phyloP scores from a whole-genome alignment of 2,888 invertebrate species.

The Pseudococcus longispinus region DNA sequence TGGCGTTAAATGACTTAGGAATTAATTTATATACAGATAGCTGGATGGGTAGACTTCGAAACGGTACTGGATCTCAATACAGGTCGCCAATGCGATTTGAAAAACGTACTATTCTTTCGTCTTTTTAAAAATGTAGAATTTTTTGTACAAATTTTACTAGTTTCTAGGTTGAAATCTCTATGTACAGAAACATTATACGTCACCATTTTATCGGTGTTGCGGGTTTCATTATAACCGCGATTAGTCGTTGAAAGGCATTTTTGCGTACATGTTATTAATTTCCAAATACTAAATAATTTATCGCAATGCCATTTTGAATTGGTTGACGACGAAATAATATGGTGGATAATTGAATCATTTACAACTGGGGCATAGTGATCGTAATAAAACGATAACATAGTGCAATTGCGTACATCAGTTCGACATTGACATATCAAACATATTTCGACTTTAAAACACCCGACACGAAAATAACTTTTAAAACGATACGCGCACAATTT shows the following conservation, averaged over 20 bases:
- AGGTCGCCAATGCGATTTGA: not conserved
- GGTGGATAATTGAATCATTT: not conserved
- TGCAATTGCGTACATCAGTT: conserved; percentile 22
- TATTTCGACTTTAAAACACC: conserved; percentile 7
- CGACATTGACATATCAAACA: conserved; percentile 25
- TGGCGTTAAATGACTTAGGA: not conserved
- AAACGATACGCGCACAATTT: not conserved
- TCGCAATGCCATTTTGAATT: not conserved
- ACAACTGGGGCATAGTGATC: conserved; percentile 4
- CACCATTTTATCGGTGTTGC: conserved; percentile 40
- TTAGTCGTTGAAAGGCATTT: conserved; percentile 22
- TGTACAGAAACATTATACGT: not conserved
- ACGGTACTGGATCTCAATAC: not conserved
- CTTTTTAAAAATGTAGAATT: not conserved
- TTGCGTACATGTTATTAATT: not conserved
- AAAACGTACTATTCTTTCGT: not conserved
- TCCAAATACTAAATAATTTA: not conserved
- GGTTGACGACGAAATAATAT: not conserved
- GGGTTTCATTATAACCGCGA: conserved; percentile 37
- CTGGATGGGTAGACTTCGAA: not conserved
- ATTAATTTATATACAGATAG: conserved; percentile 15
- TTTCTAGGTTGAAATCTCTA: conserved; percentile 3
- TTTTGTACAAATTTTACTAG: conserved; percentile 29
- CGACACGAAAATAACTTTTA: not conserved
- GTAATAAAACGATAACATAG: conserved; percentile 39